Conservation (phyloP, 2,888 invertebrate genomes). For the Philereme transversata region DNA sequence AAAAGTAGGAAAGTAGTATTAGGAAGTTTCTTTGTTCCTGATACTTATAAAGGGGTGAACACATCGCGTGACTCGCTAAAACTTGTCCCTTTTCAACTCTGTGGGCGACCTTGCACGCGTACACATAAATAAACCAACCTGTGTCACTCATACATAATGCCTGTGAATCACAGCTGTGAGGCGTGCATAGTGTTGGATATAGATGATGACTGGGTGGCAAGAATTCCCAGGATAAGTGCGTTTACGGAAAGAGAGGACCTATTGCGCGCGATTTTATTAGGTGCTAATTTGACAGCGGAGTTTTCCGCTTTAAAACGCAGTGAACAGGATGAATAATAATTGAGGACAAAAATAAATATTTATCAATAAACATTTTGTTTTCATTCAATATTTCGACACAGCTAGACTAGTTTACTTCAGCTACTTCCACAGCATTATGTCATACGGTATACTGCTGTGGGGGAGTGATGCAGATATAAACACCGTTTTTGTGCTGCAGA, state of each 20-base stretch:
- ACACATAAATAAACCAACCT: conserved; percentile 43
- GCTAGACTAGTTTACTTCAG: too few species aligned
- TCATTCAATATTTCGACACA: too few species aligned
- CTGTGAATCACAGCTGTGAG: conserved; percentile 39
- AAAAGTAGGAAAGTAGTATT: too few species aligned
- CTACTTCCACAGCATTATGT: too few species aligned
- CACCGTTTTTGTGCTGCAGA: too few species aligned
- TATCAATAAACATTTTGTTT: too few species aligned
- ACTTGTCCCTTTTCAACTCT: conserved; percentile 18
- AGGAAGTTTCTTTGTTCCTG: too few species aligned
- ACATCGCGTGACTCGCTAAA: conserved; percentile 4
- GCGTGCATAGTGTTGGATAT: conserved; percentile 14
- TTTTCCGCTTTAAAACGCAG: not conserved
- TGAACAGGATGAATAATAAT: too few species aligned
- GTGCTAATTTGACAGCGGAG: conserved; percentile 9
- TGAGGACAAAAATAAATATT: too few species aligned
- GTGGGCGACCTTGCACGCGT: conserved; percentile 44
- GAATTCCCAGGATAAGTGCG: not conserved
- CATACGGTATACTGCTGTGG: too few species aligned
- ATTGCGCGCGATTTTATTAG: conserved; percentile 1
- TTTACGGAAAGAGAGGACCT: not conserved
- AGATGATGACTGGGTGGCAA: not conserved
- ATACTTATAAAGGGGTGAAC: not conserved
- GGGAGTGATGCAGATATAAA: too few species aligned
- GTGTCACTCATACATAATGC: conserved; percentile 44